Evolutionary conservation across 2,113 vertebrate species (phyloP), one percentile per base, ranked within the genome.

Genomic region (Grallaria varia): DNA sequence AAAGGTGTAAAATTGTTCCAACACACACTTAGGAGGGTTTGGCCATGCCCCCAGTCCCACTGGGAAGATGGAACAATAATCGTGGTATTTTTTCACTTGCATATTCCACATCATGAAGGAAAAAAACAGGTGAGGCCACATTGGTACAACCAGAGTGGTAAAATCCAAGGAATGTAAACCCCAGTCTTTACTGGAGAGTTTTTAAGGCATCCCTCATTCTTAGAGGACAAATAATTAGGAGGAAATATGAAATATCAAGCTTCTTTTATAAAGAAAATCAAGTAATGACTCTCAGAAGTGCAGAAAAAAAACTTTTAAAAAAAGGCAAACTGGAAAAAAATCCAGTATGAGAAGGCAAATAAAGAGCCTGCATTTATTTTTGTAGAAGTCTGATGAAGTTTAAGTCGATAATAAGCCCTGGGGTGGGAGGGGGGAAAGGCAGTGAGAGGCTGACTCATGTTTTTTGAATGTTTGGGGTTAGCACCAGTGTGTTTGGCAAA

Each of bases 391-490:
- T 92, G 91, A 84, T 90, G 93, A 85, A 90, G 94, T 84, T 89
- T 45, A 89, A 84, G 83, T 74, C 4, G 63, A 86, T 86, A 95
- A 92, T 77, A 80, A 80, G 63, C 14, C 42, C 13, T n/a, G 13
- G 12, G 75, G 23, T 60, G 40, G 75, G 82, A 88, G 81, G 45
- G 35, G 52, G 18, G 28, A 25, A 59, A 92, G 60, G 95, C 83
- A 88, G 45, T 5, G 44, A 91, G 87, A 60, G 73, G 87, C 94
- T 97, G 95, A 96, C 94, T 97, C 94, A 97, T 93, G 91, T 37
- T 95, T 96, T 96, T 96, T 96, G 67, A 96, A 96, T 87, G 94
- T 49, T 96, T 91, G 87, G 96, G 94, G 96, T 96, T 97, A 96
- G 27, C 94, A 91, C 91, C 89, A 93, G 89, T 69, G 89, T 72